Percentiles rank a stretch among this genome's conserved stretches.
These are phyloP conservation scores for Eledone cirrhosa DNA, from an alignment of 2,888 invertebrate species.

Conservation along the genomic window DNA sequence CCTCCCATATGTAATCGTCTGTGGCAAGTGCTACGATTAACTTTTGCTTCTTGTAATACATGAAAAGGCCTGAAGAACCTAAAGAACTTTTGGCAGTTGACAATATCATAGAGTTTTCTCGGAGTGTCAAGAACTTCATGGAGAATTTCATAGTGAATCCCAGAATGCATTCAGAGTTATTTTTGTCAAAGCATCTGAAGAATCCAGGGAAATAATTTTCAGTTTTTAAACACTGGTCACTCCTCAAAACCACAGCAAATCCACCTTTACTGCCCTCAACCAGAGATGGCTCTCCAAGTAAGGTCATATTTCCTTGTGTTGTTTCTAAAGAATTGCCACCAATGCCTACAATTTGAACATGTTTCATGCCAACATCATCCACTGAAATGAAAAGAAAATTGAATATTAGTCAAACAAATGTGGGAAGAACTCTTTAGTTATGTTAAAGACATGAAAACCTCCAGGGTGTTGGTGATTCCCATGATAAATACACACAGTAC, in stretches of 20 bases:
- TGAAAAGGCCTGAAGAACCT: slow-evolving; percentile 35
- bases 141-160: slow-evolving; percentile 41
- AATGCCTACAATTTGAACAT: slow-evolving; percentile 9
- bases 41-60: slow-evolving; percentile 35
- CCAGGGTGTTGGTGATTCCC: too few species aligned
- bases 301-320: background rate
- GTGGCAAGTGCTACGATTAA: slow-evolving; percentile 36
- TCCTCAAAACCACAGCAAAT: slow-evolving; percentile 29
- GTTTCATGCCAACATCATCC: background rate
- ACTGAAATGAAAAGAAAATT: slow-evolving; percentile 23
- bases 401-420: background rate
- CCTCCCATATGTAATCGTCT: slow-evolving; percentile 35
- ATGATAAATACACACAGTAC: too few species aligned
- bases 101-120: slow-evolving; percentile 36
- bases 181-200: slow-evolving; percentile 26
- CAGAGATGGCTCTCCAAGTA: slow-evolving; percentile 30
- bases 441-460: too few species aligned
- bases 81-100: slow-evolving; percentile 33
- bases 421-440: too few species aligned
- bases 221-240: slow-evolving; percentile 29
- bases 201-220: slow-evolving; percentile 38
- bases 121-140: slow-evolving; percentile 34
- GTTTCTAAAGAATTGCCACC: slow-evolving; percentile 4
- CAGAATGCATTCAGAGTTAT: slow-evolving; percentile 34
- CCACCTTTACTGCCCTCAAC: slow-evolving; percentile 38